phyloP scores from a whole-genome alignment of 2,888 invertebrate genomes.

The Orgyia antiqua region DNA sequence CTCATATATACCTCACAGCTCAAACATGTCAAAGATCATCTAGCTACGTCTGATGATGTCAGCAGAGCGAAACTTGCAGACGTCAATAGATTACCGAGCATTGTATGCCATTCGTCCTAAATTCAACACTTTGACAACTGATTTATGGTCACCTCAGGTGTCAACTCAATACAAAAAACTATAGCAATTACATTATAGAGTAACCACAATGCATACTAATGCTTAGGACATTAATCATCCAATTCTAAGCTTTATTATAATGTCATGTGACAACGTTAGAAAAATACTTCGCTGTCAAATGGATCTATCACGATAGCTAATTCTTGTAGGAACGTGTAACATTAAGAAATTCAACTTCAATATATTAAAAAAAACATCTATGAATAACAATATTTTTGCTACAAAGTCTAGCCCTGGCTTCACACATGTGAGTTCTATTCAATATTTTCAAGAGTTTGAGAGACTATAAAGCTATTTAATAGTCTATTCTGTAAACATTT shows the following conservation, averaged over 20 bases:
- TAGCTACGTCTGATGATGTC: conserved; percentile 52
- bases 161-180: conserved; percentile 57
- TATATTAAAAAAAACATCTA: too few species aligned
- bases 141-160: conserved; percentile 68
- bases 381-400: too few species aligned
- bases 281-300: conserved; percentile 36
- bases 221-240: conserved; percentile 56
- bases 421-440: too few species aligned
- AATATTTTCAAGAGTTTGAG: too few species aligned
- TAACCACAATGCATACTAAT: conserved; percentile 52
- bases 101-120: conserved; percentile 51
- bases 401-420: too few species aligned
- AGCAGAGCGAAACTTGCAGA: conserved; percentile 42
- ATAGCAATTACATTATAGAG: conserved; percentile 54
- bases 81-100: conserved; percentile 55
- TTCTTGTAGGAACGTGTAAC: too few species aligned
- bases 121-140: conserved; percentile 66
- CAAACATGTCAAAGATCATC: conserved; percentile 47
- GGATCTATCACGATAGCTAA: conserved; percentile 34
- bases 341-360: too few species aligned
- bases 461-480: too few species aligned
- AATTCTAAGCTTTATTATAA: conserved; percentile 44
- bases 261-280: conserved; percentile 45
- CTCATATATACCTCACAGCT: too few species aligned
- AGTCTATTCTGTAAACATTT: too few species aligned